phyloP scores from a whole-genome alignment of 2,113 vertebrate species.

The Petroica traversi region DNA sequence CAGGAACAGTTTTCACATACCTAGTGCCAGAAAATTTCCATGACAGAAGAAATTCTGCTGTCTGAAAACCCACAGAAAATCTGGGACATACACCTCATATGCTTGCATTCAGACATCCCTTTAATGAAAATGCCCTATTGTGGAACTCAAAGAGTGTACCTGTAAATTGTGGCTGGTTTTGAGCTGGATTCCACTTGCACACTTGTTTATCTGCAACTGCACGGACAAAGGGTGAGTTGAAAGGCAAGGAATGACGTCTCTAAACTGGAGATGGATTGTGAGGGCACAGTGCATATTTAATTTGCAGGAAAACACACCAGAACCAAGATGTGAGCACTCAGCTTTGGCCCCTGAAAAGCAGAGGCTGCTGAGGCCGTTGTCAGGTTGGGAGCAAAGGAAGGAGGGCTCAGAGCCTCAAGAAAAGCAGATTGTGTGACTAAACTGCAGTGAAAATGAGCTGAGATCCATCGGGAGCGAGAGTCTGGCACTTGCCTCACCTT shows the following conservation, averaged over 20 bases:
- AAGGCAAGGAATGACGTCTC: background rate
- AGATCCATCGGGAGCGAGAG: background rate
- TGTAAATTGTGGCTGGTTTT: background rate
- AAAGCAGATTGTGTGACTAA: background rate
- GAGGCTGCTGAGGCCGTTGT: background rate
- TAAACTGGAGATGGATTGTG: background rate
- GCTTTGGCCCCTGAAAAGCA: background rate
- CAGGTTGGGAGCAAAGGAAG: background rate
- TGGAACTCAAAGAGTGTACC: background rate
- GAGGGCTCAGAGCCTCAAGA: background rate
- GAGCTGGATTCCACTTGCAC: background rate
- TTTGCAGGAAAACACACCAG: background rate
- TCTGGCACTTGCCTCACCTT: slow-evolving; percentile 50
- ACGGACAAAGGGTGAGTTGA: background rate
- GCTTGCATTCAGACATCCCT: background rate
- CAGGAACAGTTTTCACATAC: background rate
- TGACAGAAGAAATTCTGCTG: background rate
- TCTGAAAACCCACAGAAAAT: background rate
- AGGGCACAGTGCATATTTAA: background rate
- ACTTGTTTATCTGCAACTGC: background rate
- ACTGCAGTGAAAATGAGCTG: background rate
- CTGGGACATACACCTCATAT: background rate
- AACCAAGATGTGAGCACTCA: background rate
- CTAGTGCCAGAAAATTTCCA: background rate
- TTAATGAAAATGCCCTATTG: background rate